Base-by-base conservation (phyloP, 1,140 invertebrate genomes). In the Watersipora subatra region DNA sequence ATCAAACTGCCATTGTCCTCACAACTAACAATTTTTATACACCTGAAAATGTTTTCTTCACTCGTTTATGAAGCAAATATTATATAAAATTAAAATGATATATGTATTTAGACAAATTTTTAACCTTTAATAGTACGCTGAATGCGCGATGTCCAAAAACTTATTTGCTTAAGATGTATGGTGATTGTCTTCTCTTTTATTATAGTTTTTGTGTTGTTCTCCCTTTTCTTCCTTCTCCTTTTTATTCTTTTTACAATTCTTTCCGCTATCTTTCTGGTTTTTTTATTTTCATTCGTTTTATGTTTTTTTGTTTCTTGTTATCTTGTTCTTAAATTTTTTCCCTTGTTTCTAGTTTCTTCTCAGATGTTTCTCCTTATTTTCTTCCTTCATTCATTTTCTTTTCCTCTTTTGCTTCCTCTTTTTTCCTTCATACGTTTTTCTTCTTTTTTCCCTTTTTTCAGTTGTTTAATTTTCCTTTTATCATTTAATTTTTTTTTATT, bases 251-350 rank as follows among this genome's bases (percentile, higher is more conserved):
- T 25, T 65, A 2, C 59, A n/a, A 57, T 27, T 65, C n/a, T 64
- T n/a, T 68, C 86, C 86, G 3, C 86, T 88, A 80, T 88, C 87
- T 29, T 84, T 71, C 83, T 86, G 86, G 61, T 78, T 81, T 69
- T 88, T 86, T 69, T 85, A 83, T 70, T 86, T 84, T 46, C 72
- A 72, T n/a, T n/a, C n/a, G n/a, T n/a, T n/a, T n/a, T n/a, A n/a
- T n/a, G n/a, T 27, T 68, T 46, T 58, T 67, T 28, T 27, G 67
- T 63, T 67, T 66, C 63, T 57, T 61, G 62, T 62, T 28, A 34
- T 28, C 56, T 19, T 57, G 22, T 66, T 1, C 56, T 56, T 55
- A 1, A 56, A 55, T 58, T 15, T 34, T 20, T 57, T 1, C 61
- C 34, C 57, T 15, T 66, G 25, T 65, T 17, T 59, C 34, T 29